These are phyloP conservation scores for Dasyornis broadbenti DNA, from an alignment of 2,113 vertebrate genomes.

Conservation along the genomic window DNA sequence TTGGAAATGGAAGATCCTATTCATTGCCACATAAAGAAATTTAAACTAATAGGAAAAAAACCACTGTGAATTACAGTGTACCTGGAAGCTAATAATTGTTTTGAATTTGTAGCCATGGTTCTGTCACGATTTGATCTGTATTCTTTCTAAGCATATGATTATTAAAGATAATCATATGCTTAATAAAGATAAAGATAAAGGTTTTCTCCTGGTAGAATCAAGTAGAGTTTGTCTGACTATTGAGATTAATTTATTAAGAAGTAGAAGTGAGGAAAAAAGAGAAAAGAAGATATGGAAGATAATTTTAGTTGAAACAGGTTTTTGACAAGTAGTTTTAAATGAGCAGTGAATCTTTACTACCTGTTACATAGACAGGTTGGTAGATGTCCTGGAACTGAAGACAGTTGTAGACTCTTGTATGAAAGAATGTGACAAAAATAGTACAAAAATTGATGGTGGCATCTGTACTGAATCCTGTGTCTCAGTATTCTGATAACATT, in stretches of 20 bases:
- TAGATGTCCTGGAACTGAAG: background rate
- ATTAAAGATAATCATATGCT: too few relatives aligned
- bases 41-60: background rate
- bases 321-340: background rate
- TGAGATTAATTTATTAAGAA: background rate
- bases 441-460: background rate
- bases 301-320: background rate
- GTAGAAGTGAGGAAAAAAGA: background rate
- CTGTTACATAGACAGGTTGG: background rate
- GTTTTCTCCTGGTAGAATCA: background rate
- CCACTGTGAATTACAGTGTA: background rate
- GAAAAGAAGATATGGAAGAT: background rate
- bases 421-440: background rate
- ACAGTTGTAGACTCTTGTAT: background rate
- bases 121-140: background rate
- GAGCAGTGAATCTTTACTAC: background rate
- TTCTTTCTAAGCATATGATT: background rate
- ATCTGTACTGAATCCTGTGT: background rate
- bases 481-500: background rate
- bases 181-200: too few relatives aligned
- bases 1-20: background rate
- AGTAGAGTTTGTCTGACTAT: background rate
- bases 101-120: background rate
- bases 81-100: background rate
- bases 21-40: background rate